Conservation (phyloP, 2,888 invertebrate species). For the Stenchaetothrips biformis region DNA sequence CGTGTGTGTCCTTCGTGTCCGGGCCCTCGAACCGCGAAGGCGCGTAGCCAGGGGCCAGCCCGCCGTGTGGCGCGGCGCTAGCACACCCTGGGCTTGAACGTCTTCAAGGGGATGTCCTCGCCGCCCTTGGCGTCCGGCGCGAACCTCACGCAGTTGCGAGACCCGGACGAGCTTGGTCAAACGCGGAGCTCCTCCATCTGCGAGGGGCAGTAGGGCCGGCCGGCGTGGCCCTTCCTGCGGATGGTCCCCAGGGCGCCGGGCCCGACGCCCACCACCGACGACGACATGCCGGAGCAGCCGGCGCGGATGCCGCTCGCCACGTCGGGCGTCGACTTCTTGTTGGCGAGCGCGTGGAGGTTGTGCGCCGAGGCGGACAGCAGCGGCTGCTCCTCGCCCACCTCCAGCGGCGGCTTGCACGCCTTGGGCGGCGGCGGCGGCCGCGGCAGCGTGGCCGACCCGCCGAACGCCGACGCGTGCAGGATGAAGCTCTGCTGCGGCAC, state of each 20-base stretch:
- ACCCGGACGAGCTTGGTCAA: background rate
- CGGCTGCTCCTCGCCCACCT: conserved; percentile 5
- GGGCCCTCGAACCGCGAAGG: no score
- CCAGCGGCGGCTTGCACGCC: background rate
- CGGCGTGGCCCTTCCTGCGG: background rate
- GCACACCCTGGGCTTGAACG: background rate
- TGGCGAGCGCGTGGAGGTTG: background rate
- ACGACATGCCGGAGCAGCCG: background rate
- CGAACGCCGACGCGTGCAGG: background rate
- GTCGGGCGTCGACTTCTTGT: conserved; percentile 15
- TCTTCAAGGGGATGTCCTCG: background rate
- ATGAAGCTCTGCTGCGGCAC: conserved; percentile 13
- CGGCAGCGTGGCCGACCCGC: conserved; percentile 13
- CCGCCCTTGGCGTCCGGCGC: conserved; percentile 12
- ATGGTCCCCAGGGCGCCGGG: conserved; percentile 11
- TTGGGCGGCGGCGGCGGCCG: conserved; percentile 16
- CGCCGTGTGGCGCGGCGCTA: background rate
- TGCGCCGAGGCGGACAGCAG: background rate
- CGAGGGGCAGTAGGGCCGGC: background rate
- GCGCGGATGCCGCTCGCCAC: background rate
- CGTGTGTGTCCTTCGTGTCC: no score
- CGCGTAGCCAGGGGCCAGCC: background rate
- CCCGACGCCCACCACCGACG: background rate
- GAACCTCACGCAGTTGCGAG: conserved; percentile 2
- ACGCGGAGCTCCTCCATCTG: conserved; percentile 16